Evolutionary conservation across 1,140 invertebrate genomes (phyloP), one percentile per base, ranked within the genome.

Genomic region (Cotesia glomerata): DNA sequence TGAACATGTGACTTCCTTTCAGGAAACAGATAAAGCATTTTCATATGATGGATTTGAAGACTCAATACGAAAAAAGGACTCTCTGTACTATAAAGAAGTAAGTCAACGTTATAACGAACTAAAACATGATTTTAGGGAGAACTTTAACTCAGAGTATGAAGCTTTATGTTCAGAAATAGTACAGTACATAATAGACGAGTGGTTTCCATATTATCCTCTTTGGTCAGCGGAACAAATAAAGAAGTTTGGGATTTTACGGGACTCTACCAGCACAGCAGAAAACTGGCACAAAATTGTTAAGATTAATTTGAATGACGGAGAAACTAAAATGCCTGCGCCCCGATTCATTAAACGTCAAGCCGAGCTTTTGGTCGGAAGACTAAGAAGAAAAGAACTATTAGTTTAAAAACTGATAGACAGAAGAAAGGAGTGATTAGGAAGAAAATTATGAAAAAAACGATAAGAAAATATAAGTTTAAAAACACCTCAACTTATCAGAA

Each of bases 261-360:
- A 18, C 16, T 26, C 16, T 61, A 61, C 5, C 9, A 32, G n/a
- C 7, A 5, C 59, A 4, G 4, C 32, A 4, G 59, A 61, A 26
- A 61, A 61, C 13, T 61, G 59, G 59, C 59, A 61, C 18, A 61
- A 61, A 26, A 61, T 61, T 18, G 8, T 61, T 4, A 61, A 61
- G 13, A 13, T 34, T 5, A 32, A 61, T 32, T 34, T 61, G 5
- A 32, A 61, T 32, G 18, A 61, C 16, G 11, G 11, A 16, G 13
- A 61, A 61, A 61, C 32, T 61, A 34, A 56, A 1, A 56, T 56
- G 52, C 52, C 32, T 4, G 59, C 9, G 16, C 32, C 59, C 5
- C 5, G 59, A 61, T 61, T 61, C 8, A 26, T 61, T 26, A 14
- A 61, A 26, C n/a, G 32, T 11, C 59, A 61, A 18, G 59, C 5